Conservation (phyloP, 2,113 vertebrate genomes). For the Pterocles orientalis region DNA sequence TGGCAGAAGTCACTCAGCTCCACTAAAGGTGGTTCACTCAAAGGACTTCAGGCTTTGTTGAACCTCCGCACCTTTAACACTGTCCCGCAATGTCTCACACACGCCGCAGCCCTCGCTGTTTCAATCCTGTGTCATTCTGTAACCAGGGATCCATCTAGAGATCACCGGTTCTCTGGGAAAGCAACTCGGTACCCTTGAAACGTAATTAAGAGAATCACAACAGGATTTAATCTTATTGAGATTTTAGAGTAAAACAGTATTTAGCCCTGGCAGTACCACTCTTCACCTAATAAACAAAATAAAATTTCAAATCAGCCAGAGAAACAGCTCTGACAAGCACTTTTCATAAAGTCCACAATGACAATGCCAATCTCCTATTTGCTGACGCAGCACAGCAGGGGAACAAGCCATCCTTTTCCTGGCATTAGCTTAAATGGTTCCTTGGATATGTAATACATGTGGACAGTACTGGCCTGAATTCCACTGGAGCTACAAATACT, state of each 20-base stretch:
- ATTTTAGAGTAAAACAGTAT: conserved; percentile 30
- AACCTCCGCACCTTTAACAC: background rate
- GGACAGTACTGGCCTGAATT: background rate
- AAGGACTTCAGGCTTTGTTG: background rate
- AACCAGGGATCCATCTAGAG: background rate
- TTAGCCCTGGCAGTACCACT: conserved; percentile 29
- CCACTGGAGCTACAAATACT: background rate
- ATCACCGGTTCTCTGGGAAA: conserved; percentile 33
- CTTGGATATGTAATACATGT: background rate
- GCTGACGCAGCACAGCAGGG: conserved; percentile 15
- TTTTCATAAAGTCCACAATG: conserved; percentile 29
- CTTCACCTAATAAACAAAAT: conserved; percentile 51
- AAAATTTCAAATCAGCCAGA: conserved; percentile 65
- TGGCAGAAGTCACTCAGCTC: background rate
- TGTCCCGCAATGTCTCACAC: background rate
- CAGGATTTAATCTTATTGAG: conserved; percentile 29
- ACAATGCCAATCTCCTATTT: conserved; percentile 33
- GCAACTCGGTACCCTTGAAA: conserved; percentile 53
- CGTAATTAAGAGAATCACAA: conserved; percentile 8
- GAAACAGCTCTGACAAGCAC: conserved; percentile 47
- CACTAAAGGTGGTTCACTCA: background rate
- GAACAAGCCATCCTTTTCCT: background rate
- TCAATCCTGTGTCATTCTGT: background rate
- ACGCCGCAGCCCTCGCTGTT: background rate
- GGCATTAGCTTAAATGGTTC: background rate